A percentile compares a stretch with the other conserved stretches of the same genome.
phyloP scores from a whole-genome alignment of 2,797 vertebrate genomes.

The Gallinago stenura region DNA sequence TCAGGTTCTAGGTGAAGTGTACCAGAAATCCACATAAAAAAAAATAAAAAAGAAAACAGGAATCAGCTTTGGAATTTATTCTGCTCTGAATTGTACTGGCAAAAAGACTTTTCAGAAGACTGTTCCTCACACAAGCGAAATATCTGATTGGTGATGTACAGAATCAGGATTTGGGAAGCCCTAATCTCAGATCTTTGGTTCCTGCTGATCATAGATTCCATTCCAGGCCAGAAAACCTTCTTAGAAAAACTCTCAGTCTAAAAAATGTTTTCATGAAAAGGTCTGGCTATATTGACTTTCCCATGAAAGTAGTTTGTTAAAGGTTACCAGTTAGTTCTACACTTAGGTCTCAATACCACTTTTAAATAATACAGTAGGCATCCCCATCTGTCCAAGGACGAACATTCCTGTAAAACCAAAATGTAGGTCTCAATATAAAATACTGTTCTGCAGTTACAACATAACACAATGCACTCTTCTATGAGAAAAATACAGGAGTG shows the following conservation, averaged over 20 bases:
- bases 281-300: neutral
- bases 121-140: neutral
- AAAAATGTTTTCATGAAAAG: neutral
- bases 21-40: neutral
- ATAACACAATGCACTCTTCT: neutral
- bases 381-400: neutral
- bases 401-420: neutral
- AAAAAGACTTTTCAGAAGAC: neutral
- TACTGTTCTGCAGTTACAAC: neutral
- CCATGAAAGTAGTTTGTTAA: neutral
- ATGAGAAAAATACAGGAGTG: neutral
- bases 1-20: neutral
- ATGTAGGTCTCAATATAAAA: neutral
- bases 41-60: neutral
- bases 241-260: neutral
- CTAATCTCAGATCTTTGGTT: neutral
- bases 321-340: neutral
- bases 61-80: neutral
- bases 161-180: rapidly evolving
- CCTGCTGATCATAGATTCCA: neutral
- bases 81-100: neutral
- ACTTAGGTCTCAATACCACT: neutral
- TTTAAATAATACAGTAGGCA: neutral
- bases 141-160: neutral
- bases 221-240: neutral